A percentile compares a stretch with the other conserved stretches of the same genome.
Evolutionary conservation across 2,113 vertebrate species (phyloP).

Genomic region (Heterocephalus glaber): DNA sequence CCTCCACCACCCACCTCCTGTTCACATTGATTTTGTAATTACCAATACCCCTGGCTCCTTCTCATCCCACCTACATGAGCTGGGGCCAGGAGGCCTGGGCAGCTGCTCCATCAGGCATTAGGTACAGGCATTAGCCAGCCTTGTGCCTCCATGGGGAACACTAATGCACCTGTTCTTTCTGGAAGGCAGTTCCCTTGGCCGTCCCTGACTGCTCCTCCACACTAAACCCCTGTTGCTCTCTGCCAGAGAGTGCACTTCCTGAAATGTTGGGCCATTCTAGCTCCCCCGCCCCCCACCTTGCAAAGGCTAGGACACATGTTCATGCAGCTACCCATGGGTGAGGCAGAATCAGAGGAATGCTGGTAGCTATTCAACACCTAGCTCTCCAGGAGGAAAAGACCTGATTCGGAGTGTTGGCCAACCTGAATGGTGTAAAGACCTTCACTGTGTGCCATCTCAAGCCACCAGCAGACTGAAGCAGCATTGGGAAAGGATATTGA

Average conservation of each 20-base stretch:
- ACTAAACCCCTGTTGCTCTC: not conserved
- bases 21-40: conserved; percentile 67
- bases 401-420: not conserved
- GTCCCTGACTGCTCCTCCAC: not conserved
- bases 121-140: conserved; percentile 59
- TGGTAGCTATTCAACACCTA: not conserved
- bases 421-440: not conserved
- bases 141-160: not conserved
- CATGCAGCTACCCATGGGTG: not conserved
- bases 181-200: conserved; percentile 24
- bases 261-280: not conserved
- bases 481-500: not conserved
- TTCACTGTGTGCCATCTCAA: rapidly evolving
- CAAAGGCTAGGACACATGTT: not conserved
- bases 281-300: not conserved
- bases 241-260: not conserved
- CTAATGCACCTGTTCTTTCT: conserved; percentile 70
- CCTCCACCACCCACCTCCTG: not conserved
- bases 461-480: not conserved
- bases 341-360: not conserved
- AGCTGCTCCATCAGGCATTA: conserved; percentile 31
- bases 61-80: not conserved
- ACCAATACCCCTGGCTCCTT: conserved; percentile 51
- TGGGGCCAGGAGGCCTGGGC: not conserved
- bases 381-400: not conserved